phyloP scores from a whole-genome alignment of 2,113 vertebrate genomes.

The Larimichthys polyactis region DNA sequence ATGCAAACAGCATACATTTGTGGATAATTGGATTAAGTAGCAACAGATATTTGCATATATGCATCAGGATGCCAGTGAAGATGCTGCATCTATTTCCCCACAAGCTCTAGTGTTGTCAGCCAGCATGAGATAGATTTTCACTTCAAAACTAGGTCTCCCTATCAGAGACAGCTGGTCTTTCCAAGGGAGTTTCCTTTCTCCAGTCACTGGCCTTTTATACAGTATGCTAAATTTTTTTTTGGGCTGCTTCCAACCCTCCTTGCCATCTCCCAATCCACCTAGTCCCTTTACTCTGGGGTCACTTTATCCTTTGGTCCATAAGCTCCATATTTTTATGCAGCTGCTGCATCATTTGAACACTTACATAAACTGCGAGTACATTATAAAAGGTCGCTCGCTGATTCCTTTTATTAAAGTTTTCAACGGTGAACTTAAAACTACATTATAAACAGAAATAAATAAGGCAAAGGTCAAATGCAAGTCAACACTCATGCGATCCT shows the following conservation, averaged over 20 bases:
- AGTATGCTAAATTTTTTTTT: constrained; percentile 34
- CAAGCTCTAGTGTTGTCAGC: neutral
- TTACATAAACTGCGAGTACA: constrained; percentile 21
- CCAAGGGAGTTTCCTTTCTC: constrained; percentile 21
- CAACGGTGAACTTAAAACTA: constrained; percentile 11
- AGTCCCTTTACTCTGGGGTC: constrained; percentile 18
- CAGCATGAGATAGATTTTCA: constrained; percentile 20
- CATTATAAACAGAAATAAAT: neutral
- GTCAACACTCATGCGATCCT: constrained; percentile 21
- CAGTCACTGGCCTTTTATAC: constrained; percentile 35
- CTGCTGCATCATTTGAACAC: constrained; percentile 1
- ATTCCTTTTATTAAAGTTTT: constrained; percentile 14
- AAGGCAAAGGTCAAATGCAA: neutral
- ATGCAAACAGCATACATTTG: constrained; percentile 6
- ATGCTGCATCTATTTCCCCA: constrained; percentile 17
- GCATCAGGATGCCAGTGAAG: neutral
- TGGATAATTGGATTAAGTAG: constrained; percentile 28
- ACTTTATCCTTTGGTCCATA: constrained; percentile 37
- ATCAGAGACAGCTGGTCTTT: constrained; percentile 29
- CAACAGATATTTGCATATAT: constrained; percentile 22
- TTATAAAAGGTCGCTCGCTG: constrained; percentile 15
- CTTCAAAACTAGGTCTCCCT: constrained; percentile 10
- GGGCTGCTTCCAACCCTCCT: constrained; percentile 17
- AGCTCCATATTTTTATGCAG: constrained; percentile 22
- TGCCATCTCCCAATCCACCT: constrained; percentile 14